These are phyloP conservation scores for Cavia porcellus DNA, from an alignment of 2,113 vertebrate species.

Conservation along the genomic window DNA sequence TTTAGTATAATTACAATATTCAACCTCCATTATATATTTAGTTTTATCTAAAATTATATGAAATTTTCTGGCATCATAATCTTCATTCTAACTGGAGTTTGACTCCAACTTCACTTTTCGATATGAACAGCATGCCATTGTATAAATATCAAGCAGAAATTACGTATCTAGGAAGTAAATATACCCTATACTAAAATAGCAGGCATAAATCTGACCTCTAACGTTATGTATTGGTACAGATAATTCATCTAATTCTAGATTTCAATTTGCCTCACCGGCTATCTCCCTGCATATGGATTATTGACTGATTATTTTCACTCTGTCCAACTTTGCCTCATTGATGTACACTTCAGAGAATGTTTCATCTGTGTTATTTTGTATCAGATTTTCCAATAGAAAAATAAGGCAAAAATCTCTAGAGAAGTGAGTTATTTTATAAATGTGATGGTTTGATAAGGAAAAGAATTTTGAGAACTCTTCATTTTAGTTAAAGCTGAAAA, in stretches of 20 bases:
- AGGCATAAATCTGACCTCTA: not conserved
- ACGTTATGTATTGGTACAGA: not conserved
- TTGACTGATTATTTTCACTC: not conserved
- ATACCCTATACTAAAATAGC: not conserved
- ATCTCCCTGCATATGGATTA: not conserved
- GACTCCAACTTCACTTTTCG: not conserved
- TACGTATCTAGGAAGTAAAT: not conserved
- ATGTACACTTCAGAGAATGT: not conserved
- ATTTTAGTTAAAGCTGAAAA: not conserved
- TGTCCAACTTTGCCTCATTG: not conserved
- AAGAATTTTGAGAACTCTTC: not conserved
- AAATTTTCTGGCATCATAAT: not conserved
- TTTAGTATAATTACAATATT: constrained; percentile 22
- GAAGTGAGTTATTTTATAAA: not conserved
- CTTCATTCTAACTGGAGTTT: not conserved
- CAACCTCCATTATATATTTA: not conserved
- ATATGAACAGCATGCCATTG: not conserved
- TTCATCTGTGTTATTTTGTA: not conserved
- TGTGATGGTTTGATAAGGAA: not conserved
- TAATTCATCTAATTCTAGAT: not conserved
- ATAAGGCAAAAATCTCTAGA: not conserved
- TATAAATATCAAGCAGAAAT: not conserved
- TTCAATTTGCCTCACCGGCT: not conserved
- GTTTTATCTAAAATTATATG: not conserved
- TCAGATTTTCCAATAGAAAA: not conserved